Base-by-base conservation (phyloP, 2,113 vertebrate species). In the Chunga burmeisteri region DNA sequence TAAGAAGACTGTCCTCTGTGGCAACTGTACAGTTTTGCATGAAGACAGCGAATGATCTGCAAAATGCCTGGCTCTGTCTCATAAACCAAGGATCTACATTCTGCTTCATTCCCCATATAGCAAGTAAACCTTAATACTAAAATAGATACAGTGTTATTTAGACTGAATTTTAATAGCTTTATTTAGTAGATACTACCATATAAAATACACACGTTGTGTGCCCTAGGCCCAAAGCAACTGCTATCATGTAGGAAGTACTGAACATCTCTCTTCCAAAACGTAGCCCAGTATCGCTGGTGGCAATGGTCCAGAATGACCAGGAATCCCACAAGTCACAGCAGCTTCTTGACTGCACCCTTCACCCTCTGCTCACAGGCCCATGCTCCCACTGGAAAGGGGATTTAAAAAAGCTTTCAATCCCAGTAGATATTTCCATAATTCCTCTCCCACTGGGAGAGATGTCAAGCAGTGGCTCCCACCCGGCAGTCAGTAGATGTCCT, bases 171-270 rank as follows among this genome's bases (percentile, higher is more conserved):
- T 30, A 65, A 83, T 50, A 80, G 36, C 46, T 93, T 95, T 97
- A 91, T 95, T 95, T 44, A 90, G 91, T 80, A 96, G 91, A 90
- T 80, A 67, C 62, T 94, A 86, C 83, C 40, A 63, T 26, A 73
- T 16, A 63, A 87, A 82, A 72, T 50, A 36, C 62, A 90, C 75
- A 95, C 66, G 77, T 8, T 73, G 70, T 62, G 49, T 91, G 84
- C 21, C 27, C 16, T 11, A 71, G 62, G 36, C n/a, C 56, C 83
- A 70, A 47, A 78, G 34, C 30, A 86, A 68, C 3, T 0, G 14
- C 18, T 63, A 4, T 32, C 38, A 44, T 3, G 18, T 5, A 81
- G 58, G 40, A 72, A 81, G 32, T 12, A 56, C 0, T 27, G 19
- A 82, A 47, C 40, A 65, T 6, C 13, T 72, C 29, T 81, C 53